phyloP scores from a whole-genome alignment of 2,113 vertebrate genomes.

The Planiliza haematocheilus region DNA sequence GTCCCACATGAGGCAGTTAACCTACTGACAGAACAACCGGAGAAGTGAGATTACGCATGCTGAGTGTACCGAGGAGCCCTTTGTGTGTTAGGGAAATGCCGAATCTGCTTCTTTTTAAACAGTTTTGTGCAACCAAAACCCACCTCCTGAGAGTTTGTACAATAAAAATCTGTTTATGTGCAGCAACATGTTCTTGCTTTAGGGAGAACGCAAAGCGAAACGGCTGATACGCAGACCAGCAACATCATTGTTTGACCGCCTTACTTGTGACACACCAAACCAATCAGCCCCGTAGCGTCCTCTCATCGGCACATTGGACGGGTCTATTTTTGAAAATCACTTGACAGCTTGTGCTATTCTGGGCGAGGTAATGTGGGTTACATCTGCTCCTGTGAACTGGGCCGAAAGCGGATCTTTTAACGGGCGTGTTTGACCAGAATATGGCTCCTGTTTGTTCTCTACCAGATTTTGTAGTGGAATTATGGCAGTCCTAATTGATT shows the following conservation, averaged over 20 bases:
- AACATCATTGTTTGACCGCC: constrained; percentile 10
- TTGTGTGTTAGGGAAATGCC: not conserved
- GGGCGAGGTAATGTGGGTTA: constrained; percentile 77
- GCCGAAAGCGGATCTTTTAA: constrained; percentile 43
- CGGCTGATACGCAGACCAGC: not conserved
- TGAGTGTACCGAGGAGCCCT: constrained; percentile 24
- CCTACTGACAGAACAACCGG: not conserved
- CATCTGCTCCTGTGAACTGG: constrained; percentile 70
- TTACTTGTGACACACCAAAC: constrained; percentile 23
- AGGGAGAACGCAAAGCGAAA: not conserved
- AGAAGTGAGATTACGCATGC: constrained; percentile 42
- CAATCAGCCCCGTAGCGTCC: not conserved
- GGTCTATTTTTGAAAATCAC: constrained; percentile 78
- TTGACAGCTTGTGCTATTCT: constrained; percentile 70
- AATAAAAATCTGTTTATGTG: not conserved
- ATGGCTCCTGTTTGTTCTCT: too few species aligned
- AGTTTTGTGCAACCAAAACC: not conserved
- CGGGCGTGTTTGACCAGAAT: constrained; percentile 16
- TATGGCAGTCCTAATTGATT: not conserved
- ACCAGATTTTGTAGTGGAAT: not conserved
- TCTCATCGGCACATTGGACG: constrained; percentile 67
- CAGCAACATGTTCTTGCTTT: constrained; percentile 2
- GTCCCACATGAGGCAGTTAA: constrained; percentile 13
- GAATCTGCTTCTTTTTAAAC: constrained; percentile 9
- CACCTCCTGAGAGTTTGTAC: not conserved